Conservation (phyloP, 2,113 vertebrate species). For the Meleagris gallopavo region DNA sequence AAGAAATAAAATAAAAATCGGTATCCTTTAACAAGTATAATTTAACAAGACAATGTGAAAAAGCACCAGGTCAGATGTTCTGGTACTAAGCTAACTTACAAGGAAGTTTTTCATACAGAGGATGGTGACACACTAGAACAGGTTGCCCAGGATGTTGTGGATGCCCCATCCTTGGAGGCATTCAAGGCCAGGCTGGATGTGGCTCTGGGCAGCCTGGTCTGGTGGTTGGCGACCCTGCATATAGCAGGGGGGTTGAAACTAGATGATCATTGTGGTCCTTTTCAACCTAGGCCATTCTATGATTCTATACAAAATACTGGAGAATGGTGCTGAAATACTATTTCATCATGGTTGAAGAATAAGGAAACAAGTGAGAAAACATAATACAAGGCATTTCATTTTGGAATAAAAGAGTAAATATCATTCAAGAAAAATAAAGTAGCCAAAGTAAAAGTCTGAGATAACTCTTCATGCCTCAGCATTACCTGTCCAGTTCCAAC, state of each 20-base stretch:
- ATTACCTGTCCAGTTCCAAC: constrained; percentile 96
- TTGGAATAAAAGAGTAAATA: neutral
- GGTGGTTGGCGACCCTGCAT: too few relatives aligned
- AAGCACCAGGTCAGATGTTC: neutral
- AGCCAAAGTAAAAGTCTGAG: neutral
- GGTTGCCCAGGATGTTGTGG: too few relatives aligned
- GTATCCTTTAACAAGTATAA: neutral
- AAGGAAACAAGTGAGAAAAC: neutral
- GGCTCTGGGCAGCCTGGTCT: too few relatives aligned
- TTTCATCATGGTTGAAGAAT: neutral
- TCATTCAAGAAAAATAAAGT: neutral
- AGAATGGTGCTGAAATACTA: neutral
- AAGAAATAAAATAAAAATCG: neutral
- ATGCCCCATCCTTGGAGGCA: too few relatives aligned
- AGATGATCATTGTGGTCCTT: too few relatives aligned
- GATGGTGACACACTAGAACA: too few relatives aligned
- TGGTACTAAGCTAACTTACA: neutral
- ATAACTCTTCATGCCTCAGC: neutral
- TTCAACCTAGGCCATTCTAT: too few relatives aligned
- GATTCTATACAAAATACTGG: neutral
- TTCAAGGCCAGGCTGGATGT: too few relatives aligned
- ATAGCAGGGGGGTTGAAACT: too few relatives aligned
- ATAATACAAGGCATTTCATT: neutral
- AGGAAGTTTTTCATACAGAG: too few relatives aligned
- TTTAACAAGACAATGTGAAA: neutral